Evolutionary conservation across 2,113 vertebrate species (phyloP).

Genomic region (Pomatorhinus ruficollis): DNA sequence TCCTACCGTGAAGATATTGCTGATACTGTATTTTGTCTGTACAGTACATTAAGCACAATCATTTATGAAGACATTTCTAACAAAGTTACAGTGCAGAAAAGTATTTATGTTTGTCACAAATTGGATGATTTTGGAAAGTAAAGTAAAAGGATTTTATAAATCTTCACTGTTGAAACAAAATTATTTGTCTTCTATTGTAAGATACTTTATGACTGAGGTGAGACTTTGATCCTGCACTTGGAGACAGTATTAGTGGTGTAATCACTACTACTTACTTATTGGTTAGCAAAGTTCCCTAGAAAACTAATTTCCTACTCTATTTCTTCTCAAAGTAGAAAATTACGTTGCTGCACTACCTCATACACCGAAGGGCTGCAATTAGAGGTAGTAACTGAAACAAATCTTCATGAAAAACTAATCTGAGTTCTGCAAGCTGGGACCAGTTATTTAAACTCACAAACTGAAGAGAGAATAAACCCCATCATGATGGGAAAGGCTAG

Average conservation of each 20-base stretch:
- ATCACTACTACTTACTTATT: background rate
- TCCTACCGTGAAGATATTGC: background rate
- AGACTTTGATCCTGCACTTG: background rate
- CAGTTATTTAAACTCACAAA: background rate
- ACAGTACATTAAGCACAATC: background rate
- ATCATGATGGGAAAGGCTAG: background rate
- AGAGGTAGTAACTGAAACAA: background rate
- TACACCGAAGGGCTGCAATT: background rate
- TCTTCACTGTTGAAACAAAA: background rate
- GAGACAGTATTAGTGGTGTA: background rate
- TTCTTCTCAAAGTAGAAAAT: conserved; percentile 4
- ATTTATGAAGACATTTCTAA: conserved; percentile 1
- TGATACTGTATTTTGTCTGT: background rate
- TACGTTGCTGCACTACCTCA: background rate
- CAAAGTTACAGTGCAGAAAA: background rate
- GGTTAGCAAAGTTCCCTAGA: background rate
- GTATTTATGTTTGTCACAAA: background rate
- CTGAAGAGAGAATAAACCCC: background rate
- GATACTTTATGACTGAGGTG: background rate
- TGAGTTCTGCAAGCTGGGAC: background rate
- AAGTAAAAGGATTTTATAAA: background rate
- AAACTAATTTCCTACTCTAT: background rate
- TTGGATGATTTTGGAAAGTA: background rate
- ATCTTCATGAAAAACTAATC: conserved; percentile 6
- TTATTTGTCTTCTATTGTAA: background rate